Conservation (phyloP, 2,888 invertebrate species). For the Laspeyria flexula region DNA sequence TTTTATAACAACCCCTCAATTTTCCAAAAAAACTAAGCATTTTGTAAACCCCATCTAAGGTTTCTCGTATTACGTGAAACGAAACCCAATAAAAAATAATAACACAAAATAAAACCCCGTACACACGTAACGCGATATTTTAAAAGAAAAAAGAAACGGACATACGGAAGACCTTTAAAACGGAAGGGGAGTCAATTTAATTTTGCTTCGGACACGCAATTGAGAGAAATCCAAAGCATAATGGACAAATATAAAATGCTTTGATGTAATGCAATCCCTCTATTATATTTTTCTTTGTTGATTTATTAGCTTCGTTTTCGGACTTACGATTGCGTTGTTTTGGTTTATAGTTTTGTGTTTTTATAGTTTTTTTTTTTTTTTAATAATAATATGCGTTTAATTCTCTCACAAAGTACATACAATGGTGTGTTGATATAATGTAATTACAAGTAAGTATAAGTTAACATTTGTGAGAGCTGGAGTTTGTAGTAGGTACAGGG, state of each 20-base stretch:
- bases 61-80: slow-evolving; percentile 65
- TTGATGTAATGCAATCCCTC: slow-evolving; percentile 76
- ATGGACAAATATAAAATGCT: slow-evolving; percentile 75
- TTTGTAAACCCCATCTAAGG: slow-evolving; percentile 53
- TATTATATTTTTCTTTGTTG: slow-evolving; percentile 51
- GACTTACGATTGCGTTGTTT: slow-evolving; percentile 13
- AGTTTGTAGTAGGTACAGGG: too few relatives aligned
- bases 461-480: too few relatives aligned
- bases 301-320: slow-evolving; percentile 61
- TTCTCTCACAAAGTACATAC: too few relatives aligned
- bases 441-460: too few relatives aligned
- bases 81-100: slow-evolving; percentile 69
- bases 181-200: slow-evolving; percentile 76
- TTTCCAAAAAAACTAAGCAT: slow-evolving; percentile 20
- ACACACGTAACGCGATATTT: slow-evolving; percentile 77
- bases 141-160: slow-evolving; percentile 65
- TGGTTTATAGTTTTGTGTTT: slow-evolving; percentile 12
- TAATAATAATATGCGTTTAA: too few relatives aligned
- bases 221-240: slow-evolving; percentile 83
- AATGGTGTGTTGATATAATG: too few relatives aligned
- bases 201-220: slow-evolving; percentile 73
- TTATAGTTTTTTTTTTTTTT: too few relatives aligned
- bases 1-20: slow-evolving; percentile 14
- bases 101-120: slow-evolving; percentile 66
- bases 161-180: slow-evolving; percentile 80